These are phyloP conservation scores for Sympetrum striolatum DNA, from an alignment of 2,888 invertebrate species.

Conservation along the genomic window DNA sequence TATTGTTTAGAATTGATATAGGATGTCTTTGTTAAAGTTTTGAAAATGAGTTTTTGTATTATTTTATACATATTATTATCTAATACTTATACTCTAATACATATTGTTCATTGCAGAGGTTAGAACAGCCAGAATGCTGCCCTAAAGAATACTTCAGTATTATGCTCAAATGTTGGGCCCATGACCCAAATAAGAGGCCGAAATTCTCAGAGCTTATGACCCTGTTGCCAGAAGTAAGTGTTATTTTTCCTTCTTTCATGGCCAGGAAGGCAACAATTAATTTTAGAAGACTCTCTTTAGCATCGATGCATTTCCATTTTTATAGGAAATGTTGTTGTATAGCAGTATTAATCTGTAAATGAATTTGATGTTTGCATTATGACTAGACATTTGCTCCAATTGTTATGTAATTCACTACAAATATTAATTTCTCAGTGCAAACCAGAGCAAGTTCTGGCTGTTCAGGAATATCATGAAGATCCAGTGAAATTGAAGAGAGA, in stretches of 20 bases:
- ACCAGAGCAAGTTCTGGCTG: constrained; percentile 92
- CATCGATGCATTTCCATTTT: too few species aligned
- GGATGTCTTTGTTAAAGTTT: neutral
- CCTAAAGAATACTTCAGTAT: constrained; percentile 89
- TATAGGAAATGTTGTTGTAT: too few species aligned
- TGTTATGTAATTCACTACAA: neutral
- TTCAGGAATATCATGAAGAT: constrained; percentile 66
- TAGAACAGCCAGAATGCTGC: constrained; percentile 94
- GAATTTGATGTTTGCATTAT: too few species aligned
- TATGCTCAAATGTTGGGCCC: constrained; percentile 97
- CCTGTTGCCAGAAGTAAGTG: constrained; percentile 72
- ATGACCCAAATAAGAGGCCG: constrained; percentile 86
- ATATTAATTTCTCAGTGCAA: constrained; percentile 64
- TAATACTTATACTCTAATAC: too few species aligned
- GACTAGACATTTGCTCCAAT: too few species aligned
- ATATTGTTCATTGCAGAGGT: constrained; percentile 64
- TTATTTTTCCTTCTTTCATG: neutral
- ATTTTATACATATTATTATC: too few species aligned
- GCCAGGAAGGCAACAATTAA: neutral
- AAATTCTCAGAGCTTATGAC: constrained; percentile 85
- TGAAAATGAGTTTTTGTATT: too few species aligned
- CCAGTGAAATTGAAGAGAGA: constrained; percentile 65
- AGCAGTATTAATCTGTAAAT: too few species aligned
- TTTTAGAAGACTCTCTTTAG: neutral
- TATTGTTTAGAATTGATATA: neutral